Evolutionary conservation across 2,888 invertebrate species (phyloP), one percentile per base, ranked within the genome.

Genomic region (Holacanthella duospinosa): DNA sequence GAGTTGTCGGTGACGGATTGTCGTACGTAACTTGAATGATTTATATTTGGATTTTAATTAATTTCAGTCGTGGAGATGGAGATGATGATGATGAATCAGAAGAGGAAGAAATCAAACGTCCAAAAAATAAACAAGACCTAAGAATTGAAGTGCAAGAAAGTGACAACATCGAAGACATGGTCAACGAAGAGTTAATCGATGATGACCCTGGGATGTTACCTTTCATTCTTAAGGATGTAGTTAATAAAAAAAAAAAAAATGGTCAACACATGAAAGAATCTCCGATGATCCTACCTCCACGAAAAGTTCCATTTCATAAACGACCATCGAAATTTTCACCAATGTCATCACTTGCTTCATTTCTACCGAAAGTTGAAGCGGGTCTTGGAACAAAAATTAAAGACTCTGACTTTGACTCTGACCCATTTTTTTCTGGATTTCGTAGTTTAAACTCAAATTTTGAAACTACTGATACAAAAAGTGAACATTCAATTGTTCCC

Each of bases 401-500:
- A 16, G 55, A 55, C 27, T 29, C 55, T 4, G 58, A 25, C 3
- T 58, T 58, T 43, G 58, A 58, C 58, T n/a, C 6, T 29, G 58
- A 58, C 28, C 58, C 58, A n/a, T 58, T 58, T 36, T 58, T 58
- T 24, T 4, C 19, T 29, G 58, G 58, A 25, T 58, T 58, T 21
- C 25, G 28, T 21, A 58, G 36, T 48, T 21, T 48, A 4, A 48
- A 48, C 4, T n/a, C 21, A n/a, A 4, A 16, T 21, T 48, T 21
- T 48, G 48, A 9, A 48, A 48, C 6, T 48, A 16, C 36, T 9
- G 16, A 16, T 36, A n/a, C n/a, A n/a, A 16, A 36, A 36, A 4
- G 19, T 21, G 19, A 9, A 9, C 48, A n/a, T 21, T 4, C 19
- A 4, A 4, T 4, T n/a, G 4, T 48, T n/a, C 21, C 48, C 4